Evolutionary conservation across 2,797 vertebrate genomes (phyloP).

Genomic region (Onychomys torridus): DNA sequence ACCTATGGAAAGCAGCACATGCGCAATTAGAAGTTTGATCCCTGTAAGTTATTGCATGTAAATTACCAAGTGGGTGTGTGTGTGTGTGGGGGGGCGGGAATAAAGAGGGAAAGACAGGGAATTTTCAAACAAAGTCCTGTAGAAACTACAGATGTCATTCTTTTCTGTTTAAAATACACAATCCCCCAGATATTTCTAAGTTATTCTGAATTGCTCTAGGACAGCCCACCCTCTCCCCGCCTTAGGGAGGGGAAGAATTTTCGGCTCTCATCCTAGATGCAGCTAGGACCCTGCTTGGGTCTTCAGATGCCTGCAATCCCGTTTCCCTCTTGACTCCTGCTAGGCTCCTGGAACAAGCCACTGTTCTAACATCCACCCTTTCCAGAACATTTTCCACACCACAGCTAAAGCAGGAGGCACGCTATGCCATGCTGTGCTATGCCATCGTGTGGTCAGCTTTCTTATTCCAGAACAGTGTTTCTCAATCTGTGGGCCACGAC

Average conservation of each 20-base stretch:
- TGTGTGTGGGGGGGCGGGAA: no score
- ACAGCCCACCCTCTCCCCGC: not conserved
- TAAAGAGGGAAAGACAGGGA: not conserved
- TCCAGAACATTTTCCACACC: not conserved
- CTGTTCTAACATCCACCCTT: not conserved
- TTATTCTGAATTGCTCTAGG: not conserved
- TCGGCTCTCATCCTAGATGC: not conserved
- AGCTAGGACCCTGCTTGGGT: not conserved
- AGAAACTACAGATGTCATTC: not conserved
- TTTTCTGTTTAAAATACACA: constrained; percentile 12
- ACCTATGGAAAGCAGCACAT: constrained; percentile 88
- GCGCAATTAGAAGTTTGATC: not conserved
- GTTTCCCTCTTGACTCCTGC: not conserved
- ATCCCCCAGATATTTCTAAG: not conserved
- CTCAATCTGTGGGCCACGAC: not conserved
- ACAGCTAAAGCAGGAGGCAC: not conserved
- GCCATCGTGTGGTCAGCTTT: not conserved
- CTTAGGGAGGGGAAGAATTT: not conserved
- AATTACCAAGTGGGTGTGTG: not conserved
- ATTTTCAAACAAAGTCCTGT: not conserved
- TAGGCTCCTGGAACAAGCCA: not conserved
- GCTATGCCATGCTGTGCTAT: rapidly evolving
- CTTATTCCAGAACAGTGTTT: not conserved
- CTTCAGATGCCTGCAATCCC: not conserved
- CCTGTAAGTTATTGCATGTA: not conserved